Base-by-base conservation (phyloP, 2,113 vertebrate genomes). In the Rhinichthys klamathensis region DNA sequence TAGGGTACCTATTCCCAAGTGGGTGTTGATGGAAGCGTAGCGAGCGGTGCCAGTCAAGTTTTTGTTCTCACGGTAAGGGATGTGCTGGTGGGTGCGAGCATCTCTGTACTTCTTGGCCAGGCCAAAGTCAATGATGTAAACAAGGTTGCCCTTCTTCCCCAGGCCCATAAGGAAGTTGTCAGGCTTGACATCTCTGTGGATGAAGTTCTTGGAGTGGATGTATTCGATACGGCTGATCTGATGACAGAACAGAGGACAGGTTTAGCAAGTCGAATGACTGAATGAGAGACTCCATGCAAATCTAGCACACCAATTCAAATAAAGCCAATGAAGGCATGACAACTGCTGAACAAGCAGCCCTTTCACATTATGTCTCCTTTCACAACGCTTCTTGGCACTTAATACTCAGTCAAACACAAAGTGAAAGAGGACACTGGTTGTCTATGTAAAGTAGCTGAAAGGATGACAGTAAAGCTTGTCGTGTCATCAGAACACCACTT, bases 171-270 rank as follows among this genome's bases (percentile, higher is more conserved):
- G 93, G 90, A 99, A 99, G 91, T 99, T 99, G 90, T 99, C 98
- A 0, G 98, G 98, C 90, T 99, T 99, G 90, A 99, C 97, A 0
- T 99, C 98, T 86, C 98, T 94, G 93, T 99, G 98, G 90, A 99
- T 99, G 93, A 99, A 99, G 92, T 99, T 99, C 94, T 99, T 99
- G 3, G 97, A 99, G 92, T 99, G 98, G 92, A 99, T 98, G 91
- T 99, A 99, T 70, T 99, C 98, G 13, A 99, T 99, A 74, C 98
- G 96, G 91, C 98, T 99, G 87, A 99, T 99, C 97, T 99, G 82
- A 41, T 18, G 30, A 32, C 15, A 67, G 6, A 54, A 75, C 6
- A 46, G 27, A 60, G 21, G 25, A 80, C 67, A 74, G 38, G 67
- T 80, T 80, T 1, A 85, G 30, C 18, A 35, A 44, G 74, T 51